Evolutionary conservation across 92 coral and sea anemone species (phyloP).

Genomic region (Porites evermanni): DNA sequence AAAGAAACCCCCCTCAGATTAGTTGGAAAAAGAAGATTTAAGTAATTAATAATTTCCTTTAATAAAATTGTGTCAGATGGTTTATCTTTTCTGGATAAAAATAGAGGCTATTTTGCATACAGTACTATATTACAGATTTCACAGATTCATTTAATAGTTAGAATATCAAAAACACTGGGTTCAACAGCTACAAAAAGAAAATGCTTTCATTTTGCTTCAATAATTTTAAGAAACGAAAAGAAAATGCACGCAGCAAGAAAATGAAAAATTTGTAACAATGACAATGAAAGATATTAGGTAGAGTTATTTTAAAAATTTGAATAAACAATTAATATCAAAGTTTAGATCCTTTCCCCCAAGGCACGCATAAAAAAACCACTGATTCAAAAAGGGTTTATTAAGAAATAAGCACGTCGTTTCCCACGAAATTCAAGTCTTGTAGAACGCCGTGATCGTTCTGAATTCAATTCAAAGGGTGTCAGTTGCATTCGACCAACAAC

Average conservation of each 20-base stretch:
- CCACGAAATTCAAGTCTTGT: no score
- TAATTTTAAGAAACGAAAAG: neutral
- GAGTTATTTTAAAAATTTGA: neutral
- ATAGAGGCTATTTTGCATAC: constrained; percentile 4
- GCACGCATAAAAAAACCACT: neutral
- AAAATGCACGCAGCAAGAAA: neutral
- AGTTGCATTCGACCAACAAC: neutral
- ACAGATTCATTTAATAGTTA: neutral
- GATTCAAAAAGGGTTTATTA: neutral
- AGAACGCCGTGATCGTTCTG: no score
- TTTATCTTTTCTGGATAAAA: neutral
- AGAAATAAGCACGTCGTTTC: no score
- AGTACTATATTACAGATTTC: neutral
- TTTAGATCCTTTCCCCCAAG: neutral
- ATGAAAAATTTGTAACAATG: neutral
- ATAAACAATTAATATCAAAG: constrained; percentile 6
- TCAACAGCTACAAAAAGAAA: neutral
- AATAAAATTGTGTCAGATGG: constrained; percentile 20
- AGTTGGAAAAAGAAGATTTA: constrained; percentile 12
- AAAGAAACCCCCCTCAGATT: neutral
- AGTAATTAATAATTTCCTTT: constrained; percentile 18
- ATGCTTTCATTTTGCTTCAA: neutral
- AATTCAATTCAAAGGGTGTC: neutral
- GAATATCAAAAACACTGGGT: no score
- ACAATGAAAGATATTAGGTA: neutral